phyloP scores from a whole-genome alignment of 2,888 invertebrate genomes.

The Drosophila anomalata region DNA sequence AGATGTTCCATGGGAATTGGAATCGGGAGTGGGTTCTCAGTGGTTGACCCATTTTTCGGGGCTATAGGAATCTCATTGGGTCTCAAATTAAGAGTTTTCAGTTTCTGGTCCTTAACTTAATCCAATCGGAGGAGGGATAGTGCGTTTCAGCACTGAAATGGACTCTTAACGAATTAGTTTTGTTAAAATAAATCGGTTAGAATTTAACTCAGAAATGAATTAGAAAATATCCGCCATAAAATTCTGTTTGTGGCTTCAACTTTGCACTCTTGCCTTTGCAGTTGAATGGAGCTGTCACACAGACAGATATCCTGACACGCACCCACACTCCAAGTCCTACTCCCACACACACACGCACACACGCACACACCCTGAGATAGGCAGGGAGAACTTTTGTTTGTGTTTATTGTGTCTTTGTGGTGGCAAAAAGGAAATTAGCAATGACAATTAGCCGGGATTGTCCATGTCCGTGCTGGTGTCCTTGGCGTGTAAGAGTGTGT shows the following conservation, averaged over 20 bases:
- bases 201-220: background rate
- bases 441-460: slow-evolving; percentile 62
- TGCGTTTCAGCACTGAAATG: slow-evolving; percentile 13
- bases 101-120: slow-evolving; percentile 26
- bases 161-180: background rate
- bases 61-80: slow-evolving; percentile 8
- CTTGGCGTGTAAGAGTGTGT: slow-evolving; percentile 1
- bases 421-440: slow-evolving; percentile 60
- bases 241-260: slow-evolving; percentile 11
- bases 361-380: background rate
- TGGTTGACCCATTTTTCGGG: slow-evolving; percentile 2
- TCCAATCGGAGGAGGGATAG: slow-evolving; percentile 30
- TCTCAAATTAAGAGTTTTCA: slow-evolving; percentile 40
- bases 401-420: slow-evolving; percentile 51
- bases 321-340: background rate
- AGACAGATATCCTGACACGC: slow-evolving; percentile 3
- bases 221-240: background rate
- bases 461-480: slow-evolving; percentile 31
- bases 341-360: slow-evolving; percentile 3
- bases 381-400: slow-evolving; percentile 31
- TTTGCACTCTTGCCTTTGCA: slow-evolving; percentile 31
- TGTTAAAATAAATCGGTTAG: background rate
- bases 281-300: slow-evolving; percentile 39
- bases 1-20: slow-evolving; percentile 18
- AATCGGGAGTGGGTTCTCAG: slow-evolving; percentile 6